Evolutionary conservation across 2,888 invertebrate species (phyloP).

Genomic region (Leucophora obtusa): DNA sequence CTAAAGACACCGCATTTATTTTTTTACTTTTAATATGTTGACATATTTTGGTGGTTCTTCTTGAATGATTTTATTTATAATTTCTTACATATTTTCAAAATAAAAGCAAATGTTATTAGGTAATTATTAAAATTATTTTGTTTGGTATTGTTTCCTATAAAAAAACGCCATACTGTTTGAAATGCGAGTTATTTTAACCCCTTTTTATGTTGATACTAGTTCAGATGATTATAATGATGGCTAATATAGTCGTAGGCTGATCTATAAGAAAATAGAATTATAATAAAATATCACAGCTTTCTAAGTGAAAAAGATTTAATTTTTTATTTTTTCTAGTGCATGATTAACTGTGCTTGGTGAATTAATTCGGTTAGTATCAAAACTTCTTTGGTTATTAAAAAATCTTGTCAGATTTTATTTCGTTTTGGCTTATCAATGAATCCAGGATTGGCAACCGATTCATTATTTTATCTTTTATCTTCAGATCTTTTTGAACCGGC

Average conservation of each 20-base stretch:
- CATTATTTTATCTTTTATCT: too few relatives aligned
- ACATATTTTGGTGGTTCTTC: slow-evolving; percentile 23
- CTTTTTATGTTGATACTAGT: slow-evolving; percentile 27
- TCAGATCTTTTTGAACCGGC: too few relatives aligned
- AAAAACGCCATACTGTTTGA: slow-evolving; percentile 54
- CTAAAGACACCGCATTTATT: too few relatives aligned
- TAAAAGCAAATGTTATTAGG: slow-evolving; percentile 46
- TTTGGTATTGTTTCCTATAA: slow-evolving; percentile 3
- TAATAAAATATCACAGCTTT: too few relatives aligned
- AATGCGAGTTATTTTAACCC: slow-evolving; percentile 47
- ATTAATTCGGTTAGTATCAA: too few relatives aligned
- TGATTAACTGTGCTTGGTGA: too few relatives aligned
- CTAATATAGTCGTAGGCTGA: neutral
- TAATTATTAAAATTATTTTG: slow-evolving; percentile 46
- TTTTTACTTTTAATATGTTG: neutral
- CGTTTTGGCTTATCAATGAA: too few relatives aligned
- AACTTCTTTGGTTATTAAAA: too few relatives aligned
- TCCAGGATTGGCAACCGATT: too few relatives aligned
- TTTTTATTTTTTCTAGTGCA: too few relatives aligned
- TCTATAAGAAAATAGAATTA: neutral
- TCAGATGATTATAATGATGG: slow-evolving; percentile 11
- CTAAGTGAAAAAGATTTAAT: too few relatives aligned
- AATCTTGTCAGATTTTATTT: too few relatives aligned
- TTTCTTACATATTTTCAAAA: slow-evolving; percentile 28
- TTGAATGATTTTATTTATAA: slow-evolving; percentile 21